Conservation (phyloP, 2,113 vertebrate genomes). For the Girardinichthys multiradiatus region DNA sequence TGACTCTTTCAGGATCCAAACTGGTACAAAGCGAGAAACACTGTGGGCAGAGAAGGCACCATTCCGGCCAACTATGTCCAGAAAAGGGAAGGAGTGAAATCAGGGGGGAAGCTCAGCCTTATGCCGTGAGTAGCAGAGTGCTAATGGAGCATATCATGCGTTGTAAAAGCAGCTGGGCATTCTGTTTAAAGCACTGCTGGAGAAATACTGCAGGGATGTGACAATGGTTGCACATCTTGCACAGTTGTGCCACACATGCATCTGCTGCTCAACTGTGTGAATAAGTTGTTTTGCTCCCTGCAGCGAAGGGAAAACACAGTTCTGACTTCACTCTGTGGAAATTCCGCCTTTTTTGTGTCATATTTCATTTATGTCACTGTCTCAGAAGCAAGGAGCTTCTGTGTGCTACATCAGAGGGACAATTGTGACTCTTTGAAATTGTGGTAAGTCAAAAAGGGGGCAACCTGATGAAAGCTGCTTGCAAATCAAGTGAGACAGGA, state of each 20-base stretch:
- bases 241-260: background rate
- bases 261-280: slow-evolving; percentile 6
- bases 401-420: slow-evolving; percentile 41
- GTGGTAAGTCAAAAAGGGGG: slow-evolving; percentile 43
- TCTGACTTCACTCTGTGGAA: slow-evolving; percentile 32
- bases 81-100: slow-evolving; percentile 96
- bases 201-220: background rate
- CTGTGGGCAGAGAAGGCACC: slow-evolving; percentile 92
- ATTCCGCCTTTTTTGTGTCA: slow-evolving; percentile 17
- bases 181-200: background rate
- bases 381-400: slow-evolving; percentile 30
- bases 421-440: slow-evolving; percentile 49
- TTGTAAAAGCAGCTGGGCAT: background rate
- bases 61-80: slow-evolving; percentile 99
- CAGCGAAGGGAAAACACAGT: slow-evolving; percentile 10
- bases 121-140: slow-evolving; percentile 92
- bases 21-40: slow-evolving; percentile 98
- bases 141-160: background rate
- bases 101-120: slow-evolving; percentile 95
- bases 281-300: slow-evolving; percentile 23
- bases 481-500: slow-evolving; percentile 52
- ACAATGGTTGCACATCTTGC: background rate
- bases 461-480: slow-evolving; percentile 41
- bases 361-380: slow-evolving; percentile 29
- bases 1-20: slow-evolving; percentile 88